Base-by-base conservation (phyloP, 2,888 invertebrate species). In the Deroplatys truncata region DNA sequence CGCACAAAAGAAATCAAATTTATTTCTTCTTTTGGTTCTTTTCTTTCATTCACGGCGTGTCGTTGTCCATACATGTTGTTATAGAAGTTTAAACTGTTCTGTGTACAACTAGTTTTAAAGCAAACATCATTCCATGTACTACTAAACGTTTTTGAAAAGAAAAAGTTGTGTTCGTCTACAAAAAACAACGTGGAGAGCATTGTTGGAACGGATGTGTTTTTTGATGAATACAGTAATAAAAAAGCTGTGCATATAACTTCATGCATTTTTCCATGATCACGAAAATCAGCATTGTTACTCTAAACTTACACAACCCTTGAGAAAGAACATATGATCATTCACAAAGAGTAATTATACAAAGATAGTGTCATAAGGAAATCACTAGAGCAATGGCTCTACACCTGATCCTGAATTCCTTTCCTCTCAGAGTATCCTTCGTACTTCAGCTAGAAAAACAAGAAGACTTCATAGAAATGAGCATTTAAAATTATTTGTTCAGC, bases 161-260 rank as follows among this genome's bases (percentile, higher is more conserved):
- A 88, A 89, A 91, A 84, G 89, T 90, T 91, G 91, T 91, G 91
- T 91, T 91, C 88, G 90, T 91, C 90, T 90, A 82, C 86, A 90
- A 89, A 72, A 43, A 89, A 86, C 88, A 90, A 86, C 89, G 86
- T 89, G 89, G 89, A 90, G 86, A 90, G 87, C 89, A 88, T 89
- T 91, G 89, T 89, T 89, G 90, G 90, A 89, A 89, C 89, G 89
- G 89, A 89, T 90, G 94, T 94, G 94, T 94, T 96, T 95, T 94
- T 95, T 95, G 95, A 94, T 91, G 91, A 94, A 95, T 96, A 95
- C 95, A 96, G 95, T 95, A 96, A 96, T 96, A 96, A 96, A 86
- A n/a, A 72, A 96, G 95, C 96, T 96, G 96, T 96, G 96, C 96
- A 96, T 96, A 96, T 96, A 96, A 96, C 95, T 96, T 56, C 35